Base-by-base conservation (phyloP, 2,113 vertebrate genomes). In the Esox niger region DNA sequence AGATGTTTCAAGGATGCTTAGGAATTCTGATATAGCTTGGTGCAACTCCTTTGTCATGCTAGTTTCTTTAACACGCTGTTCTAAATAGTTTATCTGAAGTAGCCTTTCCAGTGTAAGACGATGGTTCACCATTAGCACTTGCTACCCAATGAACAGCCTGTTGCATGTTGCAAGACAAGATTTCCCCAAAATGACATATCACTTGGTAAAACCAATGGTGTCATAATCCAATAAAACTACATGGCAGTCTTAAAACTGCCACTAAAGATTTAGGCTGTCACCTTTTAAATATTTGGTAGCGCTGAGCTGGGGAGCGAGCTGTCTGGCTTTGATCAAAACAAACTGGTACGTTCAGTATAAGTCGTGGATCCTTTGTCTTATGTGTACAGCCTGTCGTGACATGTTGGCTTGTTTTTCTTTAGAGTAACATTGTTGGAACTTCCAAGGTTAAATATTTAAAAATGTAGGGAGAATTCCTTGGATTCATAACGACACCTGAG, bases 21-120 rank as follows among this genome's bases (percentile, higher is more conserved):
- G 31, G 62, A 77, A 71, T 71, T 61, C 69, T 38, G 31, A 59
- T 62, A 58, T 55, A 17, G 65, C 47, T 62, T 71, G 32, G 47
- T 64, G 13, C 25, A 2, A 25, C 38, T 20, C 33, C 30, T 61
- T 33, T 31, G 58, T 29, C 31, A 61, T 13, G 4, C 35, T 47
- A 46, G 23, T 25, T n/a, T 46, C 31, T 27, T 35, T n/a, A n/a
- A 46, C 10, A 2, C 6, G 15, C 6, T 6, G 35, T 9, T 52
- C 47, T 2, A 1, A 2, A 15, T 23, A 7, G 2, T 1, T 1
- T 17, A 8, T 52, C 47, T 52, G 47, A 52, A 21, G n/a, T 9
- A 17, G 25, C 47, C 15, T 30, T 27, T 65, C 54, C 68, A 69
- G 61, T 15, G 3, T 38, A 10, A 29, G 52, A 64, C 10, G 15